Percentiles rank a stretch among this genome's conserved stretches.
These are phyloP conservation scores for Xenus cinereus DNA, from an alignment of 2,113 vertebrate species.

Conservation along the genomic window DNA sequence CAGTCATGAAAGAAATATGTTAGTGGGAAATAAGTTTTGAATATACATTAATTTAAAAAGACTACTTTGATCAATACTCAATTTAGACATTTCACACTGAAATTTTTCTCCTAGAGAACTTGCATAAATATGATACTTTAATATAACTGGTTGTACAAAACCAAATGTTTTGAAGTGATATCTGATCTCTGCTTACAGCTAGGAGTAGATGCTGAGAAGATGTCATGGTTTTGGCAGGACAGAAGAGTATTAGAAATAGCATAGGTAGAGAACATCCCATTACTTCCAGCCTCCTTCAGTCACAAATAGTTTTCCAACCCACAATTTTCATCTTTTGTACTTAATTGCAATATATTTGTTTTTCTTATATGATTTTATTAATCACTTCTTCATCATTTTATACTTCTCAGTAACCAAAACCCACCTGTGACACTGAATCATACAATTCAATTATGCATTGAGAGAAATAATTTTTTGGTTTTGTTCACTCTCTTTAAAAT, in stretches of 20 bases:
- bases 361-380: background rate
- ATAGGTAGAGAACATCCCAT: background rate
- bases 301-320: background rate
- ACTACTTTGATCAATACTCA: background rate
- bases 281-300: background rate
- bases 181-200: background rate
- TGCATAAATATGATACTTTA: background rate
- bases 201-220: background rate
- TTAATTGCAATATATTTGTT: background rate
- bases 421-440: background rate
- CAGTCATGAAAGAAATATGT: background rate
- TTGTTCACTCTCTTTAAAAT: background rate
- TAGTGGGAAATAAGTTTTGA: background rate
- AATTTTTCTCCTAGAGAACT: background rate
- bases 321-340: background rate
- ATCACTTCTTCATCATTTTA: background rate
- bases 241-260: background rate
- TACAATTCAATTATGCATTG: background rate
- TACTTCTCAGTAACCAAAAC: background rate
- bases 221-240: too few species aligned
- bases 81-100: background rate
- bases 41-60: background rate
- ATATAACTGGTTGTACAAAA: background rate
- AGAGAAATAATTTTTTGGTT: background rate
- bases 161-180: accelerated